These are phyloP conservation scores for Cavia aperea DNA, from an alignment of 2,113 vertebrate genomes.

Conservation along the genomic window DNA sequence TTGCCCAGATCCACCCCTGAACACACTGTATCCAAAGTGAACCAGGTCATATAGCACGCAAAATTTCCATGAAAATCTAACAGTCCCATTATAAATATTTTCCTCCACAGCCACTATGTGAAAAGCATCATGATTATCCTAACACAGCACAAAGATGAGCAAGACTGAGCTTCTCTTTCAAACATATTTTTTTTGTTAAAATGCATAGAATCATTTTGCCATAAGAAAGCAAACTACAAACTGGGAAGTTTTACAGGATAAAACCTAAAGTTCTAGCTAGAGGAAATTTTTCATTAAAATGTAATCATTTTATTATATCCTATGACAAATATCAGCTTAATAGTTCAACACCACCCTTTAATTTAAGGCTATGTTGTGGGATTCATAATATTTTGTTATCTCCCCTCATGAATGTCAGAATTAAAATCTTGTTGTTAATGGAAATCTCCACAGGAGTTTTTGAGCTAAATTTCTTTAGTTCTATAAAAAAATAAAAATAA, in stretches of 20 bases:
- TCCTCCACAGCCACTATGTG: neutral
- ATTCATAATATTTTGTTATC: slow-evolving; percentile 7
- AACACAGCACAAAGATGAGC: neutral
- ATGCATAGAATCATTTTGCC: neutral
- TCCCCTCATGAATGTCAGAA: neutral
- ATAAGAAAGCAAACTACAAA: neutral
- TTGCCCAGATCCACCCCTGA: neutral
- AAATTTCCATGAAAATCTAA: neutral
- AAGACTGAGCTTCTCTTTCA: neutral
- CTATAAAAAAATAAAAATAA: neutral
- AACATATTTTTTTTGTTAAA: neutral
- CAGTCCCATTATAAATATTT: neutral
- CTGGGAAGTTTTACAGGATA: neutral
- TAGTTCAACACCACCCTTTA: neutral
- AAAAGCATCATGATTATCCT: neutral
- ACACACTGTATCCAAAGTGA: neutral
- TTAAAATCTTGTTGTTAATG: slow-evolving; percentile 1
- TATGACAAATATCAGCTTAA: neutral
- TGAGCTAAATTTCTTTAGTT: slow-evolving; percentile 17
- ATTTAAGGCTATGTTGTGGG: neutral
- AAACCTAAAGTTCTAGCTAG: neutral
- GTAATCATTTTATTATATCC: neutral
- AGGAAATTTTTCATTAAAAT: neutral
- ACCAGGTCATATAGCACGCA: neutral
- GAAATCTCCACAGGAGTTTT: neutral